Evolutionary conservation across 1,140 invertebrate genomes (phyloP).

Genomic region (Luehdorfia chinensis): DNA sequence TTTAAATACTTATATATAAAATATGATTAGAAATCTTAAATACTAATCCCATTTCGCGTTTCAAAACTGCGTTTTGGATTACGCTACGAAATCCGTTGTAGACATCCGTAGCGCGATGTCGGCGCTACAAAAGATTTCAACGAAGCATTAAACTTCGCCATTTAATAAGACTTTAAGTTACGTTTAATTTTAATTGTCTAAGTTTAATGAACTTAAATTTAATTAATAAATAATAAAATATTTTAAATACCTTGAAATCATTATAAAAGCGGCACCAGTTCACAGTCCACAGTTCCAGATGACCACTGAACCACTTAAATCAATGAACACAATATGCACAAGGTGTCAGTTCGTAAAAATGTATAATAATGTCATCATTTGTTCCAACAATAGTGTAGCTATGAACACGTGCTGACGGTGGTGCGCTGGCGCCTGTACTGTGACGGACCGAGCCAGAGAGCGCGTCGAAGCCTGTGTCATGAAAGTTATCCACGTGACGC

Average conservation of each 20-base stretch:
- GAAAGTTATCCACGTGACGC: constrained; percentile 45
- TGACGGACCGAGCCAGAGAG: constrained; percentile 16
- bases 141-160: not conserved
- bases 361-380: constrained; percentile 19
- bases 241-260: constrained; percentile 10
- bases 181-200: not conserved
- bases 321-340: constrained; percentile 33
- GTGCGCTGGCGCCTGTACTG: constrained; percentile 51
- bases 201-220: too few species aligned
- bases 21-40: too few species aligned
- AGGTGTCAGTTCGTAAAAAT: constrained; percentile 21
- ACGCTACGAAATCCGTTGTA: constrained; percentile 3
- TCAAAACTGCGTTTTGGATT: too few species aligned
- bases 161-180: not conserved
- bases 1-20: too few species aligned
- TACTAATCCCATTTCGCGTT: too few species aligned
- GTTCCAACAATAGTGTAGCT: constrained; percentile 11
- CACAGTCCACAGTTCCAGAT: constrained; percentile 9
- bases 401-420: constrained; percentile 39
- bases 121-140: constrained; percentile 14
- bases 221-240: not conserved
- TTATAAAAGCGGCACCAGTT: not conserved
- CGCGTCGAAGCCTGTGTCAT: constrained; percentile 45
- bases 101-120: constrained; percentile 9
- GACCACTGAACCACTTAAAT: constrained; percentile 5